Percentiles rank a stretch among this genome's conserved stretches.
phyloP scores from a whole-genome alignment of 1,140 invertebrate species.

The Brachionus angularis region DNA sequence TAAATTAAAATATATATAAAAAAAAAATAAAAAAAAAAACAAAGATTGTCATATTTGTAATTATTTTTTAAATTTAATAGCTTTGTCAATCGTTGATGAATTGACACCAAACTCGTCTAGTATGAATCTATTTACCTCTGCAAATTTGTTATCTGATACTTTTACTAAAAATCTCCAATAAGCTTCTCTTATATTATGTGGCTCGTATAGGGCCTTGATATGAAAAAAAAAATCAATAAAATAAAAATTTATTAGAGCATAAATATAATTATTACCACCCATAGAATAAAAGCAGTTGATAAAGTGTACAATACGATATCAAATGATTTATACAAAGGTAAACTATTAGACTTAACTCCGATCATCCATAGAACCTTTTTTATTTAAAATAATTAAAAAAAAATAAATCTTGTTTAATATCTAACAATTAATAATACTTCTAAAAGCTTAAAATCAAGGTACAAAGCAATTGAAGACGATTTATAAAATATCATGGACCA shows the following conservation, averaged over 20 bases:
- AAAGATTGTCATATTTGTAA: no score
- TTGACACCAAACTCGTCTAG: constrained; percentile 44
- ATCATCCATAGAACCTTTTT: constrained; percentile 55
- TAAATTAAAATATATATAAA: constrained; percentile 8
- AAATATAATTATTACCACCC: constrained; percentile 59
- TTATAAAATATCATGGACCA: constrained; percentile 55
- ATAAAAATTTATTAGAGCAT: neutral
- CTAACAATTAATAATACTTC: constrained; percentile 48
- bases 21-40: constrained; percentile 15
- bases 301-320: constrained; percentile 68
- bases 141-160: constrained; percentile 68
- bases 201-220: constrained; percentile 68
- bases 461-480: constrained; percentile 52
- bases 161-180: constrained; percentile 76
- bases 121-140: constrained; percentile 44
- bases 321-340: constrained; percentile 52
- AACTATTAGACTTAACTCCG: constrained; percentile 48
- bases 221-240: neutral
- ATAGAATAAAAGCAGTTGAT: constrained; percentile 74
- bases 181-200: constrained; percentile 70
- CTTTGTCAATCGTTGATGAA: constrained; percentile 38
- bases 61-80: neutral
- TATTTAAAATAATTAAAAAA: neutral
- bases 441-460: constrained; percentile 51
- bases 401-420: neutral